Conservation (phyloP, 2,113 vertebrate genomes). For the Lepus americanus region DNA sequence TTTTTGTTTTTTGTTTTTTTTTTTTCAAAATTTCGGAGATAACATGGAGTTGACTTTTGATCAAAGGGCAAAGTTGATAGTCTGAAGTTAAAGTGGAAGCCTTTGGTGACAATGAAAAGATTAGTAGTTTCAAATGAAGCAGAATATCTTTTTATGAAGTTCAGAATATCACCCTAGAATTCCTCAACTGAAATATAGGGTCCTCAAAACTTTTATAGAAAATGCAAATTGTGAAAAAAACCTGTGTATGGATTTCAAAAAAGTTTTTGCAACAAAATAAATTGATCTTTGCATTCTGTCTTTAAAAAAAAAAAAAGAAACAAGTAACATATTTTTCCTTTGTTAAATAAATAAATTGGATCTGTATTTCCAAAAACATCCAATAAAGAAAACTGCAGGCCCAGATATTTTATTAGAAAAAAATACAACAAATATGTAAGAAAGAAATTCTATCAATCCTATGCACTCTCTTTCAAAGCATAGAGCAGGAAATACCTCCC, state of each 20-base stretch:
- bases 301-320: too few species aligned
- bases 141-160: background rate
- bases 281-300: too few species aligned
- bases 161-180: slow-evolving; percentile 44
- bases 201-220: too few species aligned
- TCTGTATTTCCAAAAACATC: background rate
- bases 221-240: too few species aligned
- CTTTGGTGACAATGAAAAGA: background rate
- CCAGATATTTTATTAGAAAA: background rate
- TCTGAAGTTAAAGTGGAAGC: background rate
- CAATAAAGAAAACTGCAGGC: too few species aligned
- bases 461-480: background rate
- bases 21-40: slow-evolving; percentile 20
- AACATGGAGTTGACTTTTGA: slow-evolving; percentile 24
- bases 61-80: background rate
- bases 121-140: background rate
- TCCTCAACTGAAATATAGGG: background rate
- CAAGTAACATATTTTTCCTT: background rate
- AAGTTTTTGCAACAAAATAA: too few species aligned
- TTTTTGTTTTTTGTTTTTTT: too few species aligned
- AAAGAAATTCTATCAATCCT: background rate
- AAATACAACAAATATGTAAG: background rate
- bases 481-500: background rate
- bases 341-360: background rate
- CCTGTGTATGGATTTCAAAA: too few species aligned